These are phyloP conservation scores for Mizuhopecten yessoensis DNA, from an alignment of 1,140 invertebrate species.

Conservation along the genomic window DNA sequence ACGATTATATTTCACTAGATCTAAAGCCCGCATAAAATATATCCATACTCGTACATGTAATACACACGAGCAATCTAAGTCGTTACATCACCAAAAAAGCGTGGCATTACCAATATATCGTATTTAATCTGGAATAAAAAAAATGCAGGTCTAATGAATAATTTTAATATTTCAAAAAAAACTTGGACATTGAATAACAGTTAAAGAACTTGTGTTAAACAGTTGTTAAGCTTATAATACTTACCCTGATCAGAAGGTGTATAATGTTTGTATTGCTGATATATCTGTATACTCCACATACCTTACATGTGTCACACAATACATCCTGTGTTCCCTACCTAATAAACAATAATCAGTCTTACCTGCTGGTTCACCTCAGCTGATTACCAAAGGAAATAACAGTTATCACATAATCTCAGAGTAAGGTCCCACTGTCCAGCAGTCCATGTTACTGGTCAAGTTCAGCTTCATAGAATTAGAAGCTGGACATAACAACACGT, in stretches of 20 bases:
- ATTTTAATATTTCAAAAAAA: too few relatives aligned
- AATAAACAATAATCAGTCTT: slow-evolving; percentile 21
- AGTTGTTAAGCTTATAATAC: background rate
- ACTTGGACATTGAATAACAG: too few relatives aligned
- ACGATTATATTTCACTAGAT: too few relatives aligned
- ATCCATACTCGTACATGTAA: too few relatives aligned
- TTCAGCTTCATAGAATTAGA: too few relatives aligned
- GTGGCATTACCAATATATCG: too few relatives aligned
- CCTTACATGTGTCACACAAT: background rate
- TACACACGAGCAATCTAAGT: too few relatives aligned
- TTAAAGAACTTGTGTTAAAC: too few relatives aligned
- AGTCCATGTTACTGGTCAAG: background rate
- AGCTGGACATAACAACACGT: background rate
- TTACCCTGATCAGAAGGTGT: background rate
- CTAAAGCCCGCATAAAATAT: too few relatives aligned
- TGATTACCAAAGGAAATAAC: background rate
- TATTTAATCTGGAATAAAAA: too few relatives aligned
- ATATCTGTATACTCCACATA: background rate
- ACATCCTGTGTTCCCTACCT: background rate
- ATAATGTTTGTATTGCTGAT: background rate
- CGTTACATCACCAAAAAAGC: too few relatives aligned
- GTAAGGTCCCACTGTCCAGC: background rate
- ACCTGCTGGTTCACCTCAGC: background rate
- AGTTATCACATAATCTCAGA: background rate
- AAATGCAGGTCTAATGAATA: too few relatives aligned